A percentile compares a stretch with the other conserved stretches of the same genome.
These are phyloP conservation scores for Drusus annulatus DNA, from an alignment of 1,140 invertebrate genomes.

Conservation along the genomic window DNA sequence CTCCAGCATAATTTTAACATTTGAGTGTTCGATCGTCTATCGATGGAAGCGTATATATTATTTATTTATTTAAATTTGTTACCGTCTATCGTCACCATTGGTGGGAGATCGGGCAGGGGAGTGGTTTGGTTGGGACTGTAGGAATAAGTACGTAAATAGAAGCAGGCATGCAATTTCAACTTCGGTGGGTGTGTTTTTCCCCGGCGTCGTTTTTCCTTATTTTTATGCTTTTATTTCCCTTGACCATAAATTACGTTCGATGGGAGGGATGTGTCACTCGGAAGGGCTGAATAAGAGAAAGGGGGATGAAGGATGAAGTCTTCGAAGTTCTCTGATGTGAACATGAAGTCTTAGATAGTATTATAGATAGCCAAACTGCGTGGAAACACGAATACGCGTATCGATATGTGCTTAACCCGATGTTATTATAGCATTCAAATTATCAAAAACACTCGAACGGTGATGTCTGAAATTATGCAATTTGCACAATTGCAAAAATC, in stretches of 20 bases:
- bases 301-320: conserved; percentile 55
- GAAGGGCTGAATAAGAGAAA: conserved; percentile 55
- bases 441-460: no score
- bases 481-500: no score
- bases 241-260: conserved; percentile 59
- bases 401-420: no score
- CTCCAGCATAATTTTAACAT: conserved; percentile 6
- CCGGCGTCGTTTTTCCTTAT: conserved; percentile 54
- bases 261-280: conserved; percentile 58
- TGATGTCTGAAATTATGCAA: no score
- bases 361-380: no score
- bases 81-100: conserved; percentile 41
- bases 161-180: conserved; percentile 54
- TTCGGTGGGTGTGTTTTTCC: conserved; percentile 55
- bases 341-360: no score
- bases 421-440: no score
- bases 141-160: conserved; percentile 46
- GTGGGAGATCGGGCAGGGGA: conserved; percentile 34
- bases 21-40: conserved; percentile 16
- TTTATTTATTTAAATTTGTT: conserved; percentile 45
- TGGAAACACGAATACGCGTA: no score
- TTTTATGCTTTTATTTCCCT: conserved; percentile 59
- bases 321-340: conserved; percentile 45
- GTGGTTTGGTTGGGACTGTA: conserved; percentile 10
- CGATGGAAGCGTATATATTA: conserved; percentile 25